These are phyloP conservation scores for Pogonocherus hispidulus DNA, from an alignment of 2,888 invertebrate genomes.

Conservation along the genomic window DNA sequence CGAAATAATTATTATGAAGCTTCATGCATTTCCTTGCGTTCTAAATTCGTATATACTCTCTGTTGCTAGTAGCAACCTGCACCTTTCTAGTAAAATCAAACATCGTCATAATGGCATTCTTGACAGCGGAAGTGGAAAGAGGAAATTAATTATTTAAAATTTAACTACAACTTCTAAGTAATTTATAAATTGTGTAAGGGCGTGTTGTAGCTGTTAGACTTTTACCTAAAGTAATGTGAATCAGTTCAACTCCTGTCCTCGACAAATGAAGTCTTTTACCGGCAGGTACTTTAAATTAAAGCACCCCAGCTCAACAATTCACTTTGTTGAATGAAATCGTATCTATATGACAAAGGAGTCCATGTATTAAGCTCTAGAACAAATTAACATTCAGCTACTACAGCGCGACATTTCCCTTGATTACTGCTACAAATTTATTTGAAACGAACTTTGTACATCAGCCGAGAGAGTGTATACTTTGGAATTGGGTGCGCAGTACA, in stretches of 20 bases:
- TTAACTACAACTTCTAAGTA: too few species aligned
- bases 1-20: too few species aligned
- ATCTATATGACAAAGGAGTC: constrained; percentile 6
- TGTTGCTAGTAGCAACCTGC: too few species aligned
- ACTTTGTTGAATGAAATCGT: constrained; percentile 15
- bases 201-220: too few species aligned
- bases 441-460: constrained; percentile 5
- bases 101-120: too few species aligned
- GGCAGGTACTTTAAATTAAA: constrained; percentile 10
- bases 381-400: constrained; percentile 14
- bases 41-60: too few species aligned
- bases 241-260: background rate
- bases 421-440: constrained; percentile 8
- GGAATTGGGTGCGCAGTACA: background rate
- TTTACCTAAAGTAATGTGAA: background rate
- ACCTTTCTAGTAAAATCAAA: too few species aligned
- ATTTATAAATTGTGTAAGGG: too few species aligned
- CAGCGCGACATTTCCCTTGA: constrained; percentile 1
- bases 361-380: constrained; percentile 10
- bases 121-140: too few species aligned
- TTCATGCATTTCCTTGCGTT: too few species aligned
- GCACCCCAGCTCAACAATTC: constrained; percentile 9
- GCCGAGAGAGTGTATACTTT: background rate
- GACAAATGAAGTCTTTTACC: background rate
- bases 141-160: too few species aligned